Base-by-base conservation (phyloP, 2,888 invertebrate species). In the Leucophenga maculata region DNA sequence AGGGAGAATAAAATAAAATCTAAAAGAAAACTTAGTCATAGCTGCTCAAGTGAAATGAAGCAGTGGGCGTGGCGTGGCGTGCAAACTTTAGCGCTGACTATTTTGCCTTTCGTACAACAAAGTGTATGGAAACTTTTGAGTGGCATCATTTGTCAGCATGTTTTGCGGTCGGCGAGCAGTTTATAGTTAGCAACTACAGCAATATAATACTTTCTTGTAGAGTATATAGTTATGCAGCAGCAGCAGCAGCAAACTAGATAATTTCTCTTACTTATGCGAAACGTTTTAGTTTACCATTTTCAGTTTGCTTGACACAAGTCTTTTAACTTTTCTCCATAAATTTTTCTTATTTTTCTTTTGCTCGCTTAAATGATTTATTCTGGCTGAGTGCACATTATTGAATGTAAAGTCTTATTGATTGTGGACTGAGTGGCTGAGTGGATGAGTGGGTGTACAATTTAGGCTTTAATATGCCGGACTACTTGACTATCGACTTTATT, bases 71-170 rank as follows among this genome's bases (percentile, higher is more conserved):
- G 73, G 57, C 22, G 72, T 72, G 73, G 67, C 70, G 70, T 70
- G 73, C 79, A 68, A 65, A 79, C 79, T 81, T 83, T 82, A 81
- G 71, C 72, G 78, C 66, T 79, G 81, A 81, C 78, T 81, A 83
- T 79, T 80, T 83, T 80, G 83, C 83, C 79, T 80, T 76, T 78
- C 79, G 75, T n/a, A n/a, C n/a, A 76, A 73, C n/a, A 65, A 16
- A 14, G 11, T 11, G 22, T 11, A 54, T 11, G 3, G 20, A 67
- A 68, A 68, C 52, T 68, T 68, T 73, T 66, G 74, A 78, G 82
- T 80, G 73, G 78, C 80, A 80, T 80, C 83, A 80, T 83, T 80
- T 80, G 83, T 83, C 80, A 82, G 82, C 78, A 80, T 55, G 3
- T 55, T 18, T 22, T 39, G 39, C 39, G 39, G 39, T 39, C 39